Evolutionary conservation across 2,888 invertebrate genomes (phyloP).

Genomic region (Drosophila merina): DNA sequence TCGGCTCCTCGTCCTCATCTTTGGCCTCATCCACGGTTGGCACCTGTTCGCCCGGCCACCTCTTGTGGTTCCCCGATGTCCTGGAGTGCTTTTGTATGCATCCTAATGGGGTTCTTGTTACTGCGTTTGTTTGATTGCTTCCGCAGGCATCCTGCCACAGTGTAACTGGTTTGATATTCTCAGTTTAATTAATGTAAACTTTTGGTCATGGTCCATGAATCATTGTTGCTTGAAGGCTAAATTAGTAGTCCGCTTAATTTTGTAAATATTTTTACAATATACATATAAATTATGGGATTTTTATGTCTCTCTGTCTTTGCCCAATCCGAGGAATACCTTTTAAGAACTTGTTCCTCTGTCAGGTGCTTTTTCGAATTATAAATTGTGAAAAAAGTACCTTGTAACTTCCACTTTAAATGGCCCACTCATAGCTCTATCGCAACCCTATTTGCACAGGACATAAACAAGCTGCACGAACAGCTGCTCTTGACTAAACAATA

Average conservation of each 20-base stretch:
- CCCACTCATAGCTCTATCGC: slow-evolving; percentile 27
- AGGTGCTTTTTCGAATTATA: slow-evolving; percentile 11
- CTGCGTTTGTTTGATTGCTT: slow-evolving; percentile 67
- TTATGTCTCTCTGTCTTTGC: not conserved
- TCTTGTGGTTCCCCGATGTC: slow-evolving; percentile 39
- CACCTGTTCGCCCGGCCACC: slow-evolving; percentile 65
- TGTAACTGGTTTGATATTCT: slow-evolving; percentile 22
- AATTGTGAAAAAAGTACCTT: slow-evolving; percentile 8
- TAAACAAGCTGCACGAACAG: slow-evolving; percentile 70
- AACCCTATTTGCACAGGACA: slow-evolving; percentile 64
- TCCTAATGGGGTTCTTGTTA: slow-evolving; percentile 69
- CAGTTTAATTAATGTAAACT: slow-evolving; percentile 23
- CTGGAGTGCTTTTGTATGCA: slow-evolving; percentile 50
- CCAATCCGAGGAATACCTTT: not conserved
- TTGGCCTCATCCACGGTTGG: slow-evolving; percentile 15
- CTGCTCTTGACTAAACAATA: slow-evolving; percentile 79
- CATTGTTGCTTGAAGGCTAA: not conserved
- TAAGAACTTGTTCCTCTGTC: not conserved
- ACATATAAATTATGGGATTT: not conserved
- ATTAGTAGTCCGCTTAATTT: not conserved
- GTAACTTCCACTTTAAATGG: slow-evolving; percentile 14
- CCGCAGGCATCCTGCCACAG: slow-evolving; percentile 43
- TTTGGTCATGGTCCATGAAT: not conserved
- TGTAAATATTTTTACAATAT: not conserved
- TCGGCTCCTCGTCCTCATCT: slow-evolving; percentile 5